These are phyloP conservation scores for Plebejus melissa DNA, from an alignment of 2,888 invertebrate species.

Conservation along the genomic window DNA sequence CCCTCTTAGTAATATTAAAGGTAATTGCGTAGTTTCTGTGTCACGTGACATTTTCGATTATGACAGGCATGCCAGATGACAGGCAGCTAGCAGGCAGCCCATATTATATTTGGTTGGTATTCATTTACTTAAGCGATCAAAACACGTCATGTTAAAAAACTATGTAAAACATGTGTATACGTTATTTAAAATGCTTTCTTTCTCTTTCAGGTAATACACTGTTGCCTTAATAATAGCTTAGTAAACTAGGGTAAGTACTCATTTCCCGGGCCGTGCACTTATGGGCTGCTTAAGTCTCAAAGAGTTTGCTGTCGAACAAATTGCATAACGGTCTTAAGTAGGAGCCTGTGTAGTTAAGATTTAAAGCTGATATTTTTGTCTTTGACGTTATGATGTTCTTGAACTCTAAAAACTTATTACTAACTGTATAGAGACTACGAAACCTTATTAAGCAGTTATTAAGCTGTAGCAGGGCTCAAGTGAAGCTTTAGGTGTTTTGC, in stretches of 20 bases:
- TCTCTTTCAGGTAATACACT: slow-evolving; percentile 13
- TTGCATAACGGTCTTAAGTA: slow-evolving; percentile 5
- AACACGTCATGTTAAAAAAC: not conserved
- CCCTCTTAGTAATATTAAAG: too few species aligned
- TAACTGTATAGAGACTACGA: not conserved
- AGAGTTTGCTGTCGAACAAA: slow-evolving; percentile 11
- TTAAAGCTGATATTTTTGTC: slow-evolving; percentile 4
- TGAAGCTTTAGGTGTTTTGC: too few species aligned
- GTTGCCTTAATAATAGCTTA: not conserved
- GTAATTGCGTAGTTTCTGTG: too few species aligned
- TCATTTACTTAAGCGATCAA: too few species aligned
- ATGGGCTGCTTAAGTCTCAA: slow-evolving; percentile 8
- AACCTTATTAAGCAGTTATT: not conserved
- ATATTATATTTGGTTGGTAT: too few species aligned
- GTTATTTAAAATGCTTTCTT: not conserved
- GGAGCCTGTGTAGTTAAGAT: not conserved
- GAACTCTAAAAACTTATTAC: not conserved
- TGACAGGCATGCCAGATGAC: too few species aligned
- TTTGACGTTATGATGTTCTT: not conserved
- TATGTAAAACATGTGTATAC: not conserved
- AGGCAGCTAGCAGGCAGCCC: too few species aligned
- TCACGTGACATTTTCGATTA: too few species aligned
- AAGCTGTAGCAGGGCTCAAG: not conserved
- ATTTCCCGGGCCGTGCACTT: not conserved
- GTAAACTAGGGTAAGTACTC: slow-evolving; percentile 10